Conservation (phyloP, 2,888 invertebrate genomes). For the Caenorhabditis drosophilae region DNA sequence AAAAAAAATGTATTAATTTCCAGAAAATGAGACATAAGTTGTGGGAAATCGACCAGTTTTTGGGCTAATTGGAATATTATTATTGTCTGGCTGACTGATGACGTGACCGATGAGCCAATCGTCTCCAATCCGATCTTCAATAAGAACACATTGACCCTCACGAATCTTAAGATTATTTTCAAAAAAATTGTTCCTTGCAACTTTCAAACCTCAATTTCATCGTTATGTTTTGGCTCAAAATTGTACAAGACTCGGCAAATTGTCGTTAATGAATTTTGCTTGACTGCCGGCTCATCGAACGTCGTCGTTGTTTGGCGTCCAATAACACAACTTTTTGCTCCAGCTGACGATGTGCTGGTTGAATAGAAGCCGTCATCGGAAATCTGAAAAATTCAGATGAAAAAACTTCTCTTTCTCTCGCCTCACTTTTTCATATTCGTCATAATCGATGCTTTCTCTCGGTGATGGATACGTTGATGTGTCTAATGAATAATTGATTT, state of each 20-base stretch:
- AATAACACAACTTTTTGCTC: too few species aligned
- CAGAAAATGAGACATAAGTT: slow-evolving; percentile 46
- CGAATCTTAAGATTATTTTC: slow-evolving; percentile 24
- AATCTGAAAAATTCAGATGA: slow-evolving; percentile 23
- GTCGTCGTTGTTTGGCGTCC: slow-evolving; percentile 8
- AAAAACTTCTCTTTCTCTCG: neutral
- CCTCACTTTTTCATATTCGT: slow-evolving; percentile 44
- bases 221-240: slow-evolving; percentile 47
- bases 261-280: slow-evolving; percentile 6
- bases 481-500: slow-evolving; percentile 4
- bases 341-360: slow-evolving; percentile 17
- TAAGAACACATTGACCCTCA: slow-evolving; percentile 50
- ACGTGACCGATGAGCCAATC: slow-evolving; percentile 54
- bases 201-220: slow-evolving; percentile 37
- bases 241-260: slow-evolving; percentile 49
- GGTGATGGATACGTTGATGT: slow-evolving; percentile 24
- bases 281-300: slow-evolving; percentile 21
- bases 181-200: neutral
- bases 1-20: too few species aligned
- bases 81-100: slow-evolving; percentile 31
- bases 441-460: slow-evolving; percentile 35
- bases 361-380: slow-evolving; percentile 57
- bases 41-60: slow-evolving; percentile 52
- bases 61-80: slow-evolving; percentile 5
- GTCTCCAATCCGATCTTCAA: slow-evolving; percentile 50